Evolutionary conservation across 2,888 invertebrate species (phyloP).

Genomic region (Acanthosepion esculentum): DNA sequence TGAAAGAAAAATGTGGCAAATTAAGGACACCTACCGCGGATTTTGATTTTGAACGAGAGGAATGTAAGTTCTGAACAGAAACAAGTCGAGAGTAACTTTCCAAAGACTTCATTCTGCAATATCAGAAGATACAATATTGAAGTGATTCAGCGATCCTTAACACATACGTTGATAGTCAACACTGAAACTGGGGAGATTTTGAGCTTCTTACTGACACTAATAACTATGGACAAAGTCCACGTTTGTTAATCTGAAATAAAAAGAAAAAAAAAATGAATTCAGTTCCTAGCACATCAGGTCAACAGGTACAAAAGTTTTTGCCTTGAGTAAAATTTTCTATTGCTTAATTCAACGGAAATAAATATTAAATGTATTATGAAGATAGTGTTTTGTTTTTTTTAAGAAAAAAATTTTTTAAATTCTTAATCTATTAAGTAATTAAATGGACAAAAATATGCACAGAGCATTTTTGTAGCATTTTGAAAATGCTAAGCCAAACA

Average conservation of each 20-base stretch:
- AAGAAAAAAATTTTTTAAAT: neutral
- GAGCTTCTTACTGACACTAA: conserved; percentile 33
- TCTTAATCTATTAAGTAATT: neutral
- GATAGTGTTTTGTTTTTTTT: neutral
- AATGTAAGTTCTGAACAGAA: conserved; percentile 23
- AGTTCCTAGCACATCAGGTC: neutral
- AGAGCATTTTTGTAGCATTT: neutral
- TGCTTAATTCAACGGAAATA: neutral
- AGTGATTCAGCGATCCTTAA: neutral
- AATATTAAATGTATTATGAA: neutral
- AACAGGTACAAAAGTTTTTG: neutral
- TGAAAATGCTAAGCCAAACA: neutral
- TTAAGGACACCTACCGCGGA: conserved; percentile 14
- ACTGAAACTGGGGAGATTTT: conserved; percentile 33
- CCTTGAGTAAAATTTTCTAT: conserved; percentile 5
- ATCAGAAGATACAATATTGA: conserved; percentile 33
- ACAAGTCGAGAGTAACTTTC: neutral
- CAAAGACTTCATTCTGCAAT: conserved; percentile 33
- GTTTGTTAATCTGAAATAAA: conserved; percentile 23
- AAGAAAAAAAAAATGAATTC: conserved; percentile 4
- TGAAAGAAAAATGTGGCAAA: neutral
- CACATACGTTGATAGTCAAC: conserved; percentile 14
- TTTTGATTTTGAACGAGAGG: neutral
- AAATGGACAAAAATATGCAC: neutral
- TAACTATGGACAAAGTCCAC: conserved; percentile 8